Percentiles rank a stretch among this genome's conserved stretches.
phyloP scores from a whole-genome alignment of 2,113 vertebrate species.

The Vombatus ursinus region DNA sequence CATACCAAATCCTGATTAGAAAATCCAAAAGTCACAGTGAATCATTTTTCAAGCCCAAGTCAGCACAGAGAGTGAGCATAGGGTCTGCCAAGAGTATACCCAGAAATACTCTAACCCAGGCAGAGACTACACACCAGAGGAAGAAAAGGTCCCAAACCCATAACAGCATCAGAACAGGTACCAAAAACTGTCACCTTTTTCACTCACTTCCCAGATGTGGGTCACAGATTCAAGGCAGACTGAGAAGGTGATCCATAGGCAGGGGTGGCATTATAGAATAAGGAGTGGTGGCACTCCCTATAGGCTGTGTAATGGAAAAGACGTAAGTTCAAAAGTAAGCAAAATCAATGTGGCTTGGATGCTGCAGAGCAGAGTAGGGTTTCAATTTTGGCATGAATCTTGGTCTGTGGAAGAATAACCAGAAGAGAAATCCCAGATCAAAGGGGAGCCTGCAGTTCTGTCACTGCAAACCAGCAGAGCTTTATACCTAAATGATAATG shows the following conservation, averaged over 20 bases:
- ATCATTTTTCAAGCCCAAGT: neutral
- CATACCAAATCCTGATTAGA: no score
- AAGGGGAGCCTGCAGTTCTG: no score
- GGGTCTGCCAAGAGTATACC: neutral
- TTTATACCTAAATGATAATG: neutral
- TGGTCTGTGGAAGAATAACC: neutral
- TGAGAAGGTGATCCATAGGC: neutral
- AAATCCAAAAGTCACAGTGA: neutral
- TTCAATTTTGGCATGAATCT: neutral
- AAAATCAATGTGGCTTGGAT: neutral
- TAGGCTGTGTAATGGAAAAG: neutral
- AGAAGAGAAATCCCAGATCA: no score
- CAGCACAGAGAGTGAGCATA: neutral
- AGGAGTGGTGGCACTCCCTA: neutral
- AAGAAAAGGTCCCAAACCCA: neutral
- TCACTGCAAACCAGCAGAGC: no score
- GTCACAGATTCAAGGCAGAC: neutral
- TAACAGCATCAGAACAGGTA: neutral
- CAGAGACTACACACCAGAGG: neutral
- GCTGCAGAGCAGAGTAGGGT: neutral
- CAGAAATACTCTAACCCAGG: neutral
- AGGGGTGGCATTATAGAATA: neutral
- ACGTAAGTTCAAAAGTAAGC: no score
- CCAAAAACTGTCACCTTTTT: neutral
- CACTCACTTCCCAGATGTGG: neutral